Evolutionary conservation across 2,113 vertebrate genomes (phyloP).

Genomic region (Petromus typicus): DNA sequence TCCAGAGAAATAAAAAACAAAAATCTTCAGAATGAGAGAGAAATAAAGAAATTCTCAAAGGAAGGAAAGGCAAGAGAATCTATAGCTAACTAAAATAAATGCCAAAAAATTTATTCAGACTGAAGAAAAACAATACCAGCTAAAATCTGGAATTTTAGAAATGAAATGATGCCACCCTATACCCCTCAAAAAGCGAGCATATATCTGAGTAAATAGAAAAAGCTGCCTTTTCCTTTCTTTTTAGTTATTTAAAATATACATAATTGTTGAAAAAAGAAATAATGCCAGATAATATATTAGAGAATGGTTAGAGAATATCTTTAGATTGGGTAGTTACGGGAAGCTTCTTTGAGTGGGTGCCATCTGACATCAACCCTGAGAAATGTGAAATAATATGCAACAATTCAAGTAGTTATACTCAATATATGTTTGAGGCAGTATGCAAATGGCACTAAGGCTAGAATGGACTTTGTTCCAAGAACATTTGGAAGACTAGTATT

Average conservation of each 20-base stretch:
- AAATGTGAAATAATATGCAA: background rate
- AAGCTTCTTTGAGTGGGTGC: background rate
- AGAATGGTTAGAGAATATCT: constrained; percentile 11
- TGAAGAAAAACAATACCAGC: background rate
- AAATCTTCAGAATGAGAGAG: background rate
- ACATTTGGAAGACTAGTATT: background rate
- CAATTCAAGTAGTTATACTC: background rate
- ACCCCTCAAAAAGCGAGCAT: background rate
- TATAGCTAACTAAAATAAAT: background rate
- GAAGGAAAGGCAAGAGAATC: background rate
- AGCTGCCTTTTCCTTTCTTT: background rate
- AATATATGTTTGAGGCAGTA: background rate
- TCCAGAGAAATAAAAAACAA: background rate
- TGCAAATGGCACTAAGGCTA: background rate
- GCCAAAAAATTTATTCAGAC: background rate
- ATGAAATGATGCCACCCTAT: background rate
- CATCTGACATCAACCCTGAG: background rate
- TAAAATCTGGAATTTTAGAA: background rate
- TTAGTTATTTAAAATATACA: background rate
- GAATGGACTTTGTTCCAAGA: constrained; percentile 14
- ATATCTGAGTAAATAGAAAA: background rate
- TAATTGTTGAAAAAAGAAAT: background rate
- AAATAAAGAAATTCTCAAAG: background rate
- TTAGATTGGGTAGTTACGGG: background rate
- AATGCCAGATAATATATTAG: background rate